Evolutionary conservation across 2,113 vertebrate genomes (phyloP).

Genomic region (Jacana jacana): DNA sequence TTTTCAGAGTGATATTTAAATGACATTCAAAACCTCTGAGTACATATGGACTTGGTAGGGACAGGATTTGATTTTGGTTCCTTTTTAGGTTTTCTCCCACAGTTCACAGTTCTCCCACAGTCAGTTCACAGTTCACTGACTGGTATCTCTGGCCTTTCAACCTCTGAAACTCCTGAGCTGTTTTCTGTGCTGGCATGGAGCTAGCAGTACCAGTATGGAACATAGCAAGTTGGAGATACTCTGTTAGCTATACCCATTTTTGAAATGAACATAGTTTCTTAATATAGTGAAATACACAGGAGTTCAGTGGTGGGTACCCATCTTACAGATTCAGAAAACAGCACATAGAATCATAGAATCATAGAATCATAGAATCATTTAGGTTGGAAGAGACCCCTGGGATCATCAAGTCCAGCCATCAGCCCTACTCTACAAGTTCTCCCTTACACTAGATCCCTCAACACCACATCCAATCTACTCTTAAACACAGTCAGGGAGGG

Average conservation of each 20-base stretch:
- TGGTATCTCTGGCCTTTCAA: not conserved
- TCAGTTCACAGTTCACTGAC: not conserved
- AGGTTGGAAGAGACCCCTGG: too few relatives aligned
- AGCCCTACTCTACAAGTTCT: too few relatives aligned
- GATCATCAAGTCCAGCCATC: too few relatives aligned
- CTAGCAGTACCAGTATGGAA: not conserved
- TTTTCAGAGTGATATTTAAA: not conserved
- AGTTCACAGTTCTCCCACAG: too few relatives aligned
- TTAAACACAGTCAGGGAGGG: too few relatives aligned
- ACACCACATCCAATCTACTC: too few relatives aligned
- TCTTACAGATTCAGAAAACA: not conserved
- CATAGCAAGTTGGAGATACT: not conserved
- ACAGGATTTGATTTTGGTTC: not conserved
- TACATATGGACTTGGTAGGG: not conserved
- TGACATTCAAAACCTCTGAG: not conserved
- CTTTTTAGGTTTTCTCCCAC: not conserved
- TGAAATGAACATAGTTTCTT: not conserved
- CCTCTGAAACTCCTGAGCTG: not conserved
- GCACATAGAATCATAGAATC: too few relatives aligned
- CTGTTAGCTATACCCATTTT: not conserved
- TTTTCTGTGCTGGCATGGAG: not conserved
- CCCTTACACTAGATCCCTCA: too few relatives aligned
- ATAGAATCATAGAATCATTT: too few relatives aligned
- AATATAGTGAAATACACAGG: not conserved
- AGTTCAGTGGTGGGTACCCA: not conserved